Percentiles rank a stretch among this genome's conserved stretches.
Evolutionary conservation across 92 coral and sea anemone genomes (phyloP).

Genomic region (Isaurus tuberculatus): DNA sequence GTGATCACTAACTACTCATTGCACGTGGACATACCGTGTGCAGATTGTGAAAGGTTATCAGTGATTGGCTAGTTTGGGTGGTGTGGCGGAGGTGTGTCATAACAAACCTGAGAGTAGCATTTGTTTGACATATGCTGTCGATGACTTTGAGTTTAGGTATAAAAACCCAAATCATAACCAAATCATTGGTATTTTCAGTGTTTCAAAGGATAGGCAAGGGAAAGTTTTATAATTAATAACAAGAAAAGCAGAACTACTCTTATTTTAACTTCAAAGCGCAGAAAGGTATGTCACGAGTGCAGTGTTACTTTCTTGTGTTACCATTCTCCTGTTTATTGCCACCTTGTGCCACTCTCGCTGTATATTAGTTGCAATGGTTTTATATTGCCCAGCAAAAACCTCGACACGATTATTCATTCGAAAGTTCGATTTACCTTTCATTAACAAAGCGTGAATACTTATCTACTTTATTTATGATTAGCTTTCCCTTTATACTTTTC

Average conservation of each 20-base stretch:
- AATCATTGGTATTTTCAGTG: slow-evolving; percentile 25
- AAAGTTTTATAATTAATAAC: not conserved
- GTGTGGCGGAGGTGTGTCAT: slow-evolving; percentile 68
- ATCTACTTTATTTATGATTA: no score
- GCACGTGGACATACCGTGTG: slow-evolving; percentile 40
- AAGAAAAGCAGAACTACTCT: not conserved
- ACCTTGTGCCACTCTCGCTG: not conserved
- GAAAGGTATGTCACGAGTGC: slow-evolving; percentile 20
- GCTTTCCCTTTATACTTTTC: no score
- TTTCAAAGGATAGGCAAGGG: not conserved
- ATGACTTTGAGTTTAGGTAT: slow-evolving; percentile 24
- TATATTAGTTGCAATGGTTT: no score
- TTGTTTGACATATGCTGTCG: slow-evolving; percentile 7
- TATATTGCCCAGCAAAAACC: no score
- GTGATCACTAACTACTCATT: not conserved
- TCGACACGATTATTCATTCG: no score
- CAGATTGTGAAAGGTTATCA: slow-evolving; percentile 8
- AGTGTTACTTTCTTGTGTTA: not conserved
- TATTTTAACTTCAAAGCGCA: not conserved
- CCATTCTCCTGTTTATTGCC: not conserved
- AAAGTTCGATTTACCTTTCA: no score
- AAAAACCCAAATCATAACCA: slow-evolving; percentile 11
- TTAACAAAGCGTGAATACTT: no score
- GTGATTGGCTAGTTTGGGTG: slow-evolving; percentile 52
- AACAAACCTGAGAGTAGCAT: not conserved